phyloP scores from a whole-genome alignment of 2,113 vertebrate species.

The Strix aluco region DNA sequence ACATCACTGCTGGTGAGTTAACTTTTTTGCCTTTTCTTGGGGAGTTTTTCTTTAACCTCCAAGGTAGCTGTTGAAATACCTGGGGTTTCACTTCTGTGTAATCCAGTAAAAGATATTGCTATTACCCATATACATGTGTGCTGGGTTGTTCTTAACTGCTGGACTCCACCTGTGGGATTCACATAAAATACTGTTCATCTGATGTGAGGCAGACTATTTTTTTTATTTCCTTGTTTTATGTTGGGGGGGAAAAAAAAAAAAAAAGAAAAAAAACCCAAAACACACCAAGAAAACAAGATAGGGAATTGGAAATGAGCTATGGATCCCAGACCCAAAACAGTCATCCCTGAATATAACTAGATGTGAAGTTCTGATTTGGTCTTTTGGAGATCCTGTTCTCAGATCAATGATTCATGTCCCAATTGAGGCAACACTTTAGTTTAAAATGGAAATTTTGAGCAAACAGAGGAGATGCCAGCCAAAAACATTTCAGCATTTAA shows the following conservation, averaged over 20 bases:
- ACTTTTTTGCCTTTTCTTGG: not conserved
- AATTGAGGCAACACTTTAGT: not conserved
- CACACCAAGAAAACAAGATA: not conserved
- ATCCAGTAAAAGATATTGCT: not conserved
- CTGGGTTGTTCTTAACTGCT: not conserved
- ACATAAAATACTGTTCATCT: not conserved
- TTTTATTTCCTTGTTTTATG: not conserved
- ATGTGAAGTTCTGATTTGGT: not conserved
- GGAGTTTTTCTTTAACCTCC: not conserved
- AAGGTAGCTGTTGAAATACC: not conserved
- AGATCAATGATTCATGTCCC: not conserved
- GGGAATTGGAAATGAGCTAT: not conserved
- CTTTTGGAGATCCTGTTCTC: not conserved
- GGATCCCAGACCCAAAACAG: not conserved
- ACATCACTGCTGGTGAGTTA: not conserved
- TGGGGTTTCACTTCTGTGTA: not conserved
- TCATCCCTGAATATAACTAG: not conserved
- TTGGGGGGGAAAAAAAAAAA: not conserved
- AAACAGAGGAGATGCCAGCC: not conserved
- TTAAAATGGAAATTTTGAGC: constrained; percentile 10
- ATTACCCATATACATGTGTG: not conserved
- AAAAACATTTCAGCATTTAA: not conserved
- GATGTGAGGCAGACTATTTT: not conserved
- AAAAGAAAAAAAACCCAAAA: not conserved
- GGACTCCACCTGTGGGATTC: not conserved